phyloP scores from a whole-genome alignment of 1,140 invertebrate genomes.

The Diploscapter pachys region DNA sequence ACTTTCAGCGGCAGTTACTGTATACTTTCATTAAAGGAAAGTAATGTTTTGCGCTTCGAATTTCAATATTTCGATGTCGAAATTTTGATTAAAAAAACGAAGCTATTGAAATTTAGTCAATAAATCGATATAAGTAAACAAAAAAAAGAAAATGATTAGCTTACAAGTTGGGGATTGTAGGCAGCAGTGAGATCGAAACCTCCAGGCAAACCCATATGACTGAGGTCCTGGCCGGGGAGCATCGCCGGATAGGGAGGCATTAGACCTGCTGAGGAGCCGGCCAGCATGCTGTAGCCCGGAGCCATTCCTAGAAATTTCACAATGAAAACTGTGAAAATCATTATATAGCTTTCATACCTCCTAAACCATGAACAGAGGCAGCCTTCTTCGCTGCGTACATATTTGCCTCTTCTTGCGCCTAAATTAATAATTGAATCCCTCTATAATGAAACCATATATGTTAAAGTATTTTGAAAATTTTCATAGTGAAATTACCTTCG shows the following conservation, averaged over 20 bases:
- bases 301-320: constrained; percentile 14
- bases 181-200: constrained; percentile 36
- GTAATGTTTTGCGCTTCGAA: too few species aligned
- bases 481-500: constrained; percentile 66
- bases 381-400: constrained; percentile 95
- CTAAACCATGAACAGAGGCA: constrained; percentile 68
- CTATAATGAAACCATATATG: background rate
- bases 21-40: too few species aligned
- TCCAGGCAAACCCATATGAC: constrained; percentile 38
- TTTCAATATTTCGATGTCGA: too few species aligned
- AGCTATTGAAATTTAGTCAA: too few species aligned
- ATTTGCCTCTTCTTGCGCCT: constrained; percentile 96
- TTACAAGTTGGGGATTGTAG: constrained; percentile 37
- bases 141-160: background rate
- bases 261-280: constrained; percentile 41
- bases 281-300: constrained; percentile 46
- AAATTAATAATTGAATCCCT: background rate
- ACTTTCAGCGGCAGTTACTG: too few species aligned
- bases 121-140: too few species aligned
- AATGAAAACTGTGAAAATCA: too few species aligned
- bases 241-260: constrained; percentile 41
- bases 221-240: constrained; percentile 34
- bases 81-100: too few species aligned
- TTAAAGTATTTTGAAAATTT: background rate
- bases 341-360: constrained; percentile 4